Percentiles rank a stretch among this genome's conserved stretches.
phyloP scores from a whole-genome alignment of 2,888 invertebrate genomes.

The Cyclophora punctaria region DNA sequence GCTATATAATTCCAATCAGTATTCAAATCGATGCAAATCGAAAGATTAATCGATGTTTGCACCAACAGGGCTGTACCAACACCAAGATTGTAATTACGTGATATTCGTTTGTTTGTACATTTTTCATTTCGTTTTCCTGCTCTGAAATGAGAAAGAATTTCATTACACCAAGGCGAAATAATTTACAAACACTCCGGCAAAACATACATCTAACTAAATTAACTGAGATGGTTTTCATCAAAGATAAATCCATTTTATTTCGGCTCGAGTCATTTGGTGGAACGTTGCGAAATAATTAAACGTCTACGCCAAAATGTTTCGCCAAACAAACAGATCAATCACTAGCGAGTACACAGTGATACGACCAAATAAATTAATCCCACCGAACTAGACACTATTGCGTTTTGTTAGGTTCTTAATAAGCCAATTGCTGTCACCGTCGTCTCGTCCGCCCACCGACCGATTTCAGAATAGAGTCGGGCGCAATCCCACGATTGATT shows the following conservation, averaged over 20 bases:
- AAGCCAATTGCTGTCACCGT: constrained; percentile 59
- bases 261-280: constrained; percentile 17
- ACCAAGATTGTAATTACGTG: constrained; percentile 35
- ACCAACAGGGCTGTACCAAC: constrained; percentile 33
- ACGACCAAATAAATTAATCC: constrained; percentile 43
- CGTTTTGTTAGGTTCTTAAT: constrained; percentile 57
- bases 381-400: constrained; percentile 35
- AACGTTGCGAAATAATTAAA: constrained; percentile 21
- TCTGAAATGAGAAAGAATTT: constrained; percentile 2
- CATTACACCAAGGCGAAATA: not conserved
- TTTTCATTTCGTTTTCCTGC: constrained; percentile 7
- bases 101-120: constrained; percentile 28
- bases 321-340: constrained; percentile 36
- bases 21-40: constrained; percentile 66
- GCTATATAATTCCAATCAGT: constrained; percentile 58
- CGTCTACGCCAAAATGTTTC: constrained; percentile 21
- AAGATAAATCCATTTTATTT: constrained; percentile 20
- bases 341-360: constrained; percentile 30
- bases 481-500: constrained; percentile 70
- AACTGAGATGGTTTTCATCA: constrained; percentile 11
- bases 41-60: constrained; percentile 61
- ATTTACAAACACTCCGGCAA: not conserved
- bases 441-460: constrained; percentile 50
- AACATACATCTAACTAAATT: constrained; percentile 3
- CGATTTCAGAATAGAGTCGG: constrained; percentile 61